Percentiles rank a stretch among this genome's conserved stretches.
Conservation (phyloP, 2,888 invertebrate species). For the Lasius platythorax region DNA sequence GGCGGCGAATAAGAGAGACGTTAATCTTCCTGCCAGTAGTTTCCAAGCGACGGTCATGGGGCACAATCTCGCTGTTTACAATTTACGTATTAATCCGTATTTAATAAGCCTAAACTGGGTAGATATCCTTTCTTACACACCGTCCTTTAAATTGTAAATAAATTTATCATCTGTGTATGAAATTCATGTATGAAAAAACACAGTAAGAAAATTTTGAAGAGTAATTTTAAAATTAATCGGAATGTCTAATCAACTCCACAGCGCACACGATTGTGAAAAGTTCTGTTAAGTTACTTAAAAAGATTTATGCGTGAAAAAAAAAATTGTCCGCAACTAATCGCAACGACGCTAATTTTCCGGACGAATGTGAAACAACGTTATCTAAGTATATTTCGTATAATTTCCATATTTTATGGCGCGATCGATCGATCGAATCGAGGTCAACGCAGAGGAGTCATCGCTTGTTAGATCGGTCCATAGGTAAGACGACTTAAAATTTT, state of each 20-base stretch:
- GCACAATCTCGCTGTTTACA: constrained; percentile 21
- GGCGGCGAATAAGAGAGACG: constrained; percentile 56
- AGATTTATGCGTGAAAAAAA: not conserved
- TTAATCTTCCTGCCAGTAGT: constrained; percentile 44
- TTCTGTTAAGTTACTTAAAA: not conserved
- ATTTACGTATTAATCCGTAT: constrained; percentile 15
- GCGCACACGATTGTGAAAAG: not conserved
- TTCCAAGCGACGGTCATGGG: constrained; percentile 30
- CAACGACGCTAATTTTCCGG: not conserved
- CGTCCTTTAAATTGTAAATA: not conserved
- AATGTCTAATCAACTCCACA: no score
- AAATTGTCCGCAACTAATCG: not conserved
- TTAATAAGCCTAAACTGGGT: not conserved
- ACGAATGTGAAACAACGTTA: not conserved
- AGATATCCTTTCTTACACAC: not conserved
- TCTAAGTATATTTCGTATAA: constrained; percentile 30
- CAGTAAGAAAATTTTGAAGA: not conserved
- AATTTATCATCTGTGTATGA: not conserved
- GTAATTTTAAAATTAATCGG: not conserved
- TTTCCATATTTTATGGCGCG: constrained; percentile 41
- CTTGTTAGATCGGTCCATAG: constrained; percentile 12
- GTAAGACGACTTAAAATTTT: constrained; percentile 41
- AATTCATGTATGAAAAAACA: not conserved
- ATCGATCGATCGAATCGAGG: constrained; percentile 47
- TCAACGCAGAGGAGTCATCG: constrained; percentile 37